Evolutionary conservation across 2,888 invertebrate genomes (phyloP), one percentile per base, ranked within the genome.

Genomic region (Meloe dianella): DNA sequence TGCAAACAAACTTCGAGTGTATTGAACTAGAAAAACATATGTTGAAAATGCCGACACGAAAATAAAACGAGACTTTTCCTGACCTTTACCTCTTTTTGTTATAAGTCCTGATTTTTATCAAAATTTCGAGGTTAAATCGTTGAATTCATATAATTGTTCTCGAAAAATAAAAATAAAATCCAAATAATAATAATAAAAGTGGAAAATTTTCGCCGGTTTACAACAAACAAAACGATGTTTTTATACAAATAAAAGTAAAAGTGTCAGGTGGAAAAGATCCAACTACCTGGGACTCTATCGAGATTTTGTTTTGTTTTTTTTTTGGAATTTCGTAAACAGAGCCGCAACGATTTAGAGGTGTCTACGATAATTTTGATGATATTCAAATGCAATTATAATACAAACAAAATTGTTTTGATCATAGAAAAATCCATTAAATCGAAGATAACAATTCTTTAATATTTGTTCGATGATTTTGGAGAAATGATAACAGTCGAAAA

Each of bases 1-100:
- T 72, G 73, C 73, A 73, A 73, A 74, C 70, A 74, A 73, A 74
- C 68, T 51, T 61, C 29, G 63, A 64, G 65, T 70, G 61, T 68
- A 68, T 61, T 70, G 70, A 70, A 70, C 70, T 62, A 24, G 54
- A 54, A 24, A 22, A 24, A 58, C 61, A 68, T 65, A 65, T 64
- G 69, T 66, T 69, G 63, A 69, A 69, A 69, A 66, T 66, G 61
- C 59, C 56, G 60, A 65, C 65, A 65, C 41, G 62, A 65, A 68
- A 68, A 60, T 68, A 58, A 64, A 63, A 51, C 47, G 61, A 32
- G 54, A 57, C 47, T 67, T 58, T 62, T 41, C 27, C 68, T 68
- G 68, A 68, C 68, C 68, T 68, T 67, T 68, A 65, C 61, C 68
- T 62, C 68, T 65, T 68, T 12, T 12, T 60, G 65, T 68, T 65